Percentiles rank a stretch among this genome's conserved stretches.
Evolutionary conservation across 2,888 invertebrate genomes (phyloP).

Genomic region (Melinopterus prodromus): DNA sequence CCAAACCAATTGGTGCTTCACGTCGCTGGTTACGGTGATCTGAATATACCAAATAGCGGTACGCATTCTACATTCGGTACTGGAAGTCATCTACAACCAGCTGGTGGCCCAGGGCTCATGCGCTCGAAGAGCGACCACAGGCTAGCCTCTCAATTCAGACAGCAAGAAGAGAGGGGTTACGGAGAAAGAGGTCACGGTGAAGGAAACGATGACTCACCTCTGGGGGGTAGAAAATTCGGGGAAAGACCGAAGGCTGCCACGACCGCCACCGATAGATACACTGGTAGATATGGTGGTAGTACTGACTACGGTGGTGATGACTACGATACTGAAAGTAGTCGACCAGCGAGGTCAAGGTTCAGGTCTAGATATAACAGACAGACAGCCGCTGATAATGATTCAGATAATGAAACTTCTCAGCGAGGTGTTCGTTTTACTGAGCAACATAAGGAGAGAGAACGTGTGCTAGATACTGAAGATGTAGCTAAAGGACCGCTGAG

Average conservation of each 20-base stretch:
- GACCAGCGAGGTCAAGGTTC: conserved; percentile 73
- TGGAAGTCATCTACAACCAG: conserved; percentile 64
- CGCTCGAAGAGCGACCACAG: conserved; percentile 94
- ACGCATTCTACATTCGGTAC: conserved; percentile 50
- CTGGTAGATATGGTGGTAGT: conserved; percentile 58
- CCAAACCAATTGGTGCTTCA: conserved; percentile 90
- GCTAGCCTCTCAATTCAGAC: conserved; percentile 86
- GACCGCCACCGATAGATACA: conserved; percentile 58
- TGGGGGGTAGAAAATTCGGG: conserved; percentile 81
- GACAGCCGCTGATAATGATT: conserved; percentile 74
- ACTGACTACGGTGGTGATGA: conserved; percentile 71
- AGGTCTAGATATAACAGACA: conserved; percentile 67
- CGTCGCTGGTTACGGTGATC: conserved; percentile 88
- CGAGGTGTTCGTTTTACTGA: conserved; percentile 74
- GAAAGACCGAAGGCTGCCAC: conserved; percentile 72
- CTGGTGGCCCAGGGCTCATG: conserved; percentile 79
- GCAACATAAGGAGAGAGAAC: conserved; percentile 72
- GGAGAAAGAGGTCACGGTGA: conserved; percentile 65
- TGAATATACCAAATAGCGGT: conserved; percentile 76
- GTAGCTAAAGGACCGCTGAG: conserved; percentile 86
- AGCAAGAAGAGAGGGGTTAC: conserved; percentile 76
- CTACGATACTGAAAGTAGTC: conserved; percentile 69
- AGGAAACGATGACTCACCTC: conserved; percentile 70
- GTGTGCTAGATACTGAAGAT: conserved; percentile 88
- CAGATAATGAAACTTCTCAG: conserved; percentile 71